A percentile compares a stretch with the other conserved stretches of the same genome.
Conservation (phyloP, 1,140 invertebrate genomes). For the Anastrepha ludens region DNA sequence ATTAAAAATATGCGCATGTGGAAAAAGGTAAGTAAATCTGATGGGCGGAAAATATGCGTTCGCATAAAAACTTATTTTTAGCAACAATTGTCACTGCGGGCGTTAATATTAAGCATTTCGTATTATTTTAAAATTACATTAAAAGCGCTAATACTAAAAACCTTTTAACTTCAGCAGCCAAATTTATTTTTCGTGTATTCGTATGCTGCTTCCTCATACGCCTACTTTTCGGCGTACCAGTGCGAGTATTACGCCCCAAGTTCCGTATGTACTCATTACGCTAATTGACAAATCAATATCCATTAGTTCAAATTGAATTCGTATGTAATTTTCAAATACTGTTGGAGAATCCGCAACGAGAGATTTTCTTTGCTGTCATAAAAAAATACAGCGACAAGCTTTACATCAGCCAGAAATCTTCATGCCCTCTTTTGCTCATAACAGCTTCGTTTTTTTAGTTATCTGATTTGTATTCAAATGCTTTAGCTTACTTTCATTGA, state of each 20-base stretch:
- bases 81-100: too few relatives aligned
- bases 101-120: too few relatives aligned
- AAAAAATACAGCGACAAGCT: neutral
- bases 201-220: neutral
- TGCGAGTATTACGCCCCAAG: neutral
- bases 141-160: too few relatives aligned
- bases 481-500: neutral
- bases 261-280: neutral
- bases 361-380: neutral
- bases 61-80: too few relatives aligned
- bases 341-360: neutral
- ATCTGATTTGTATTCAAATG: slow-evolving; percentile 9
- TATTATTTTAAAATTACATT: too few relatives aligned
- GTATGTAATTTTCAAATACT: neutral
- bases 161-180: too few relatives aligned
- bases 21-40: too few relatives aligned
- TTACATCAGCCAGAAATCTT: neutral
- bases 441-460: neutral
- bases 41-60: too few relatives aligned
- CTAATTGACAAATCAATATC: slow-evolving; percentile 48
- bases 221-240: neutral
- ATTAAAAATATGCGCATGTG: neutral
- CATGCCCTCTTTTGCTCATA: neutral
- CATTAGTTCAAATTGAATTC: slow-evolving; percentile 31
- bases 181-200: too few relatives aligned